Base-by-base conservation (phyloP, 2,797 vertebrate species). In the Dromococcyx pavoninus region DNA sequence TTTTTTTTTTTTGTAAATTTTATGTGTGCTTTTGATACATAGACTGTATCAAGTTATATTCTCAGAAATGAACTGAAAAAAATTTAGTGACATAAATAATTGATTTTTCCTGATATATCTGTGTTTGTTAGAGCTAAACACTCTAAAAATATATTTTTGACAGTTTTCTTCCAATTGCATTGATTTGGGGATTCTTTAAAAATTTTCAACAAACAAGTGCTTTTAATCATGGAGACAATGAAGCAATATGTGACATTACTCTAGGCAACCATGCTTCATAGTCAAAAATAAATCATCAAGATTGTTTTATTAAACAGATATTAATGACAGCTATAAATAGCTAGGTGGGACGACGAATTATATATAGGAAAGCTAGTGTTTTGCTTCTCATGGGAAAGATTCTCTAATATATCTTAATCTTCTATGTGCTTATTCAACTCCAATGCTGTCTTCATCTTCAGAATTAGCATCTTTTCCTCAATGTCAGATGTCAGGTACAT, bases 231-330 rank as follows among this genome's bases (percentile, higher is more conserved):
- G 9, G 7, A 32, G 75, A 86, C 46, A 72, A 23, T 44, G n/a
- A 91, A 94, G 10, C n/a, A 35, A 17, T 39, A 41, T 14, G 8
- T 39, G 33, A 43, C 11, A 48, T 44, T 67, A 28, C 21, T 76
- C 5, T n/a, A 30, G 2, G 21, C 46, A 78, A 73, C 88, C 61
- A 57, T 64, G 37, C 5, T 91, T 83, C 58, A 27, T 11, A 48
- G 30, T 81, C 56, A 90, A 44, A 22, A 89, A 74, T 71, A n/a
- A n/a, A n/a, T n/a, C 48, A 43, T 41, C 35, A 25, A 83, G 69
- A 57, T 64, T 80, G 5, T 54, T 95, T 87, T 87, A 33, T 32
- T 89, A 93, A 61, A 41, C 13, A 77, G 46, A 37, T 85, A 61
- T 30, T 13, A 72, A 4, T 35, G 43, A 41, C 12, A 80, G 24